Evolutionary conservation across 2,113 vertebrate genomes (phyloP).

Genomic region (Xenotilapia flavipinnis): DNA sequence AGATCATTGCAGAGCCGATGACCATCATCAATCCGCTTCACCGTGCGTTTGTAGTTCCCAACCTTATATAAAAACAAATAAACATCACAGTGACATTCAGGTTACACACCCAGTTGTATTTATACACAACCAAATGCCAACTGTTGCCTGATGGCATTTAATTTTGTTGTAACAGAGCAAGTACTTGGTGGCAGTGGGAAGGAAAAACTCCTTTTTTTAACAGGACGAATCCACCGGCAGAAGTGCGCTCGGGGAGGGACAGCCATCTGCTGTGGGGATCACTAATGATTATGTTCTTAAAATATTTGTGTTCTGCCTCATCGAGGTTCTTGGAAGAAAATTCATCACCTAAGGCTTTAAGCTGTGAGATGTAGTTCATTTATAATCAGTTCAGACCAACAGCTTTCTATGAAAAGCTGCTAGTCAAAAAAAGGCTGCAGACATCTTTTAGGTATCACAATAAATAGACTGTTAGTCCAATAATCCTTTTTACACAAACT

Average conservation of each 20-base stretch:
- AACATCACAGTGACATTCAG: neutral
- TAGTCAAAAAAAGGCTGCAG: neutral
- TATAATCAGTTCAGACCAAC: neutral
- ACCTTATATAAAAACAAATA: conserved; percentile 67
- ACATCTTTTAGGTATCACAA: neutral
- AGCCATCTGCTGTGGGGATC: neutral
- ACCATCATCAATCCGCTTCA: conserved; percentile 92
- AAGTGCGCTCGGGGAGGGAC: neutral
- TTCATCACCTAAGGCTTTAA: fast-evolving
- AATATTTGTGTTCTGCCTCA: neutral
- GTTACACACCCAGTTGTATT: neutral
- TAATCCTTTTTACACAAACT: neutral
- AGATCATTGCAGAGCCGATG: conserved; percentile 94
- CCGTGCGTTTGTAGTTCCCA: conserved; percentile 94
- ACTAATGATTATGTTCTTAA: neutral
- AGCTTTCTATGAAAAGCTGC: neutral
- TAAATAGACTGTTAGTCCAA: neutral
- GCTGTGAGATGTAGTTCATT: neutral
- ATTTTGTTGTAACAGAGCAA: neutral
- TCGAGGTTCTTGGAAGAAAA: neutral
- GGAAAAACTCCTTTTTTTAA: neutral
- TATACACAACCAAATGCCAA: neutral
- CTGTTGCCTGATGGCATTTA: neutral
- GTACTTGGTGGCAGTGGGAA: neutral
- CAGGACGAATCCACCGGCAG: neutral